A percentile compares a stretch with the other conserved stretches of the same genome.
Evolutionary conservation across 2,888 invertebrate genomes (phyloP).

Genomic region (Platycheirus rosarum): DNA sequence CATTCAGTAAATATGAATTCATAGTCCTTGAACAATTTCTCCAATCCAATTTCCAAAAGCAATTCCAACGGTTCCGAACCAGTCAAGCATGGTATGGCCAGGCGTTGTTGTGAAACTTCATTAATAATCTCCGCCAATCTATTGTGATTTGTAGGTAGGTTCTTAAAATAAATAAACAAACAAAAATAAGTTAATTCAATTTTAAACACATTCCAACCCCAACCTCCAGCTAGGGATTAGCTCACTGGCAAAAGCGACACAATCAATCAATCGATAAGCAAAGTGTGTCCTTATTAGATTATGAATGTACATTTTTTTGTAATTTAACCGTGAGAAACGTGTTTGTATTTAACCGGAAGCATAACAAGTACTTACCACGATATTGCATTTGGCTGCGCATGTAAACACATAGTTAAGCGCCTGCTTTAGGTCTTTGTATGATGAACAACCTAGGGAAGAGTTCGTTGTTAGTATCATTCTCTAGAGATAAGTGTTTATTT

Average conservation of each 20-base stretch:
- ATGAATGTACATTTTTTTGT: slow-evolving; percentile 17
- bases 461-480: background rate
- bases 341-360: slow-evolving; percentile 41
- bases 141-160: slow-evolving; percentile 81
- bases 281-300: slow-evolving; percentile 59
- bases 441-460: slow-evolving; percentile 78
- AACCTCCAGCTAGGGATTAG: slow-evolving; percentile 22
- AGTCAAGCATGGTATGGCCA: slow-evolving; percentile 81
- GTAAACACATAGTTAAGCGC: slow-evolving; percentile 80
- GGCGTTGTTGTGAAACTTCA: slow-evolving; percentile 80
- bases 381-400: slow-evolving; percentile 81
- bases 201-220: background rate
- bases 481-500: slow-evolving; percentile 26
- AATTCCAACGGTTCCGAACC: slow-evolving; percentile 82
- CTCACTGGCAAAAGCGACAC: slow-evolving; percentile 7
- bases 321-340: slow-evolving; percentile 26
- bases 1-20: slow-evolving; percentile 81
- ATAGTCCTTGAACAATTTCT: slow-evolving; percentile 82
- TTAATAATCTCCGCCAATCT: slow-evolving; percentile 82
- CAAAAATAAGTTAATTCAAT: slow-evolving; percentile 1
- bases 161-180: slow-evolving; percentile 75
- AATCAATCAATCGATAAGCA: slow-evolving; percentile 50
- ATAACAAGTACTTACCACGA: slow-evolving; percentile 78
- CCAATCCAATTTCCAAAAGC: slow-evolving; percentile 82
- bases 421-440: slow-evolving; percentile 80